Evolutionary conservation across 1,140 invertebrate species (phyloP), one percentile per base, ranked within the genome.

Genomic region (Platyscapa corneri): DNA sequence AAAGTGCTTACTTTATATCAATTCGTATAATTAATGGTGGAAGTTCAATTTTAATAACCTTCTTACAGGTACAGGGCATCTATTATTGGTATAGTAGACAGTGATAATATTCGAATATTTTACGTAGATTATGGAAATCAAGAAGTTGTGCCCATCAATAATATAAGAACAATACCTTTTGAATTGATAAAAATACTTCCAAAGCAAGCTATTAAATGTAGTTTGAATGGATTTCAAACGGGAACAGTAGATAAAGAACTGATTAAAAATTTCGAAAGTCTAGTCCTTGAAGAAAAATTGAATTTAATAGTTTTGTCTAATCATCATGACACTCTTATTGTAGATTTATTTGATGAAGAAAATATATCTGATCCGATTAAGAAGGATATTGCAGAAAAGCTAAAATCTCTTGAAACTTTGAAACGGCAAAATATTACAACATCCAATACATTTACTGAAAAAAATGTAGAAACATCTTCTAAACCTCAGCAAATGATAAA

Each of bases 61-160:
- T 53, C n/a, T 77, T 86, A 42, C 75, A 92, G 95, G 95, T 97
- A 95, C 88, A 93, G 96, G 80, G 96, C 94, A 27, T 94, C 94
- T 86, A 94, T 96, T 27, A 53, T 93, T 12, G 91, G 90, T 37
- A 88, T 94, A 7, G 90, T 92, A 67, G 92, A 92, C 27, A 92
- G 92, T 32, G 91, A 92, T n/a, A 89, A 93, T 27, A 90, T 94
- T 5, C 94, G 93, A 83, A 95, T 97, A 0, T 92, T 94, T 18
- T 97, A 96, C 90, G 91, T 97, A 8, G 97, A 97, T 90, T 97
- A 96, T 91, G 97, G 97, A 18, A 97, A 97, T 90, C 94, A 94
- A 42, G 96, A 97, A 91, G 92, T 90, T 39, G 90, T 96, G 0
- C 70, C 94, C 20, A 88, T 93, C 0, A 91, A 92, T 30, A 90